These are phyloP conservation scores for Peromyscus nudipes DNA, from an alignment of 2,797 vertebrate genomes.

Conservation along the genomic window DNA sequence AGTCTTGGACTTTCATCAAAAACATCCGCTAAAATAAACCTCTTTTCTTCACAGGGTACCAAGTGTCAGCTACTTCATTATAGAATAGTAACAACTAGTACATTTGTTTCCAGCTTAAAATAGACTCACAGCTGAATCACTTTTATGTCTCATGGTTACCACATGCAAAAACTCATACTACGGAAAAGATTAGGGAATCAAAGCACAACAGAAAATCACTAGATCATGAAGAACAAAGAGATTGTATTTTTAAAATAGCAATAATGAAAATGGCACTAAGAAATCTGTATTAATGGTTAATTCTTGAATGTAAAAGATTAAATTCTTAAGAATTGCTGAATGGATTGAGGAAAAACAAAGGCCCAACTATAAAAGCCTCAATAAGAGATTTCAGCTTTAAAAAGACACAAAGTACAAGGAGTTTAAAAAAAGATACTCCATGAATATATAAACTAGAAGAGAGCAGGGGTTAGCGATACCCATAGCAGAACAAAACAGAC, in stretches of 20 bases:
- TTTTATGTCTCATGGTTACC: neutral
- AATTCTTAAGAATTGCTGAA: neutral
- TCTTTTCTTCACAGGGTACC: neutral
- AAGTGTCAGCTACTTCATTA: neutral
- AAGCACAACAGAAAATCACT: neutral
- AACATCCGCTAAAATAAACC: neutral
- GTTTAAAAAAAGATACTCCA: neutral
- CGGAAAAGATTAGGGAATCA: slow-evolving; percentile 1
- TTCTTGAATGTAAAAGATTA: neutral
- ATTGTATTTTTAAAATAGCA: neutral
- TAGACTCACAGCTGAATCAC: neutral
- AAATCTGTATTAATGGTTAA: neutral
- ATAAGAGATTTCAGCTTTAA: neutral
- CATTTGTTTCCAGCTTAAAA: neutral
- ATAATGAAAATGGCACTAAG: neutral
- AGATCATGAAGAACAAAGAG: slow-evolving; percentile 3
- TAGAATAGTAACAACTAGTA: neutral
- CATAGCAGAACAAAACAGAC: neutral
- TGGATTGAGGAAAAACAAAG: neutral
- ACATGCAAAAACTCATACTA: neutral
- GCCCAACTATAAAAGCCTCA: neutral
- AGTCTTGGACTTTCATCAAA: neutral
- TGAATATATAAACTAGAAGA: neutral
- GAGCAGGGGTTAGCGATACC: neutral
- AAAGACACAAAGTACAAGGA: neutral